Percentiles rank a stretch among this genome's conserved stretches.
Evolutionary conservation across 1,140 invertebrate species (phyloP).

Genomic region (Heliconius melpomene): DNA sequence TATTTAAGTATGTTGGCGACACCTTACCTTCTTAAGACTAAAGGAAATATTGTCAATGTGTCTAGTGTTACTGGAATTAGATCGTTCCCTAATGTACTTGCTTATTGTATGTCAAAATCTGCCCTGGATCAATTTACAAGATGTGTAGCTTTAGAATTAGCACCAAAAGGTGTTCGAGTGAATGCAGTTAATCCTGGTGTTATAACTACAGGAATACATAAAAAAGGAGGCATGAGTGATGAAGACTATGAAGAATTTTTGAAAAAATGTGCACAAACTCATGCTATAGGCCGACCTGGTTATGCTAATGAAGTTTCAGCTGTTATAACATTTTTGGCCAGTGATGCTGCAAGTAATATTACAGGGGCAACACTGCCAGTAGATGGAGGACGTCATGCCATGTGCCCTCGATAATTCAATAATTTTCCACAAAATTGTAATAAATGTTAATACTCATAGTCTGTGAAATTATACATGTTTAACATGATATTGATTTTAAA

Average conservation of each 20-base stretch:
- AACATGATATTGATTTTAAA: neutral
- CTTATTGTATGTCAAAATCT: conserved; percentile 91
- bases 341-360: conserved; percentile 88
- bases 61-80: conserved; percentile 90
- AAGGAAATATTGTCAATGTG: conserved; percentile 91
- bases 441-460: neutral
- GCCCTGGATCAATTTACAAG: conserved; percentile 91
- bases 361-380: conserved; percentile 89
- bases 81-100: conserved; percentile 84
- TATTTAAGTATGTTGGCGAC: conserved; percentile 88
- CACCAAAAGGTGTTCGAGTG: conserved; percentile 86
- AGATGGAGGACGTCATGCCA: conserved; percentile 85
- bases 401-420: conserved; percentile 58
- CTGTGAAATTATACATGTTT: neutral
- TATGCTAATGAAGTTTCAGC: conserved; percentile 87
- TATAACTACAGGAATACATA: conserved; percentile 88
- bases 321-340: conserved; percentile 89
- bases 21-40: conserved; percentile 86
- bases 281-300: conserved; percentile 89
- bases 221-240: conserved; percentile 85
- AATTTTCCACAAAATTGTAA: neutral
- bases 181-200: conserved; percentile 91
- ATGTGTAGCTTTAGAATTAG: conserved; percentile 86
- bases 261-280: conserved; percentile 86
- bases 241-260: conserved; percentile 86